Conservation (phyloP, 2,797 vertebrate species). For the Anguilla pacifica region DNA sequence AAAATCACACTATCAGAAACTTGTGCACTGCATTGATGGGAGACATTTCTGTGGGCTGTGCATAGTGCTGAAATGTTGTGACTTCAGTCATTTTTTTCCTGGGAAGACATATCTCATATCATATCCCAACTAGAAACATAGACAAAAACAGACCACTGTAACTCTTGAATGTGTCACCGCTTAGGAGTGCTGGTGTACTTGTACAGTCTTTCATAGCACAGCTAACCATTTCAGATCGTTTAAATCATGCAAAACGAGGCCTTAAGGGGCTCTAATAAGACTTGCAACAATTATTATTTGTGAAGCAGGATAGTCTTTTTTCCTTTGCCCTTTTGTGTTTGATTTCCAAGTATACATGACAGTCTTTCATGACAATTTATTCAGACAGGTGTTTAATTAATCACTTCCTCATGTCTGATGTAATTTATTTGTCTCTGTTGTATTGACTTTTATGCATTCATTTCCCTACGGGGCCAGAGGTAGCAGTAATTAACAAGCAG, state of each 20-base stretch:
- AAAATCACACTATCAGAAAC: too few species aligned
- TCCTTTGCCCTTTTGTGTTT: slow-evolving; percentile 35
- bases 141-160: background rate
- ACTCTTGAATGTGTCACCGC: background rate
- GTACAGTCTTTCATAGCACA: background rate
- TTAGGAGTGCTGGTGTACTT: background rate
- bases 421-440: slow-evolving; percentile 50
- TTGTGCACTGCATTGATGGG: background rate
- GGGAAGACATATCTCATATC: background rate
- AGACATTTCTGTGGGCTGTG: background rate
- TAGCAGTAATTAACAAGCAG: background rate
- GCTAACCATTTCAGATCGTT: background rate
- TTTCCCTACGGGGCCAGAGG: slow-evolving; percentile 31
- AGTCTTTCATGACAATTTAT: slow-evolving; percentile 47
- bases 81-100: background rate
- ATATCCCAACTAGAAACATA: background rate
- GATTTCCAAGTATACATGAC: slow-evolving; percentile 44
- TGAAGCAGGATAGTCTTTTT: background rate
- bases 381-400: slow-evolving; percentile 59
- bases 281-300: background rate
- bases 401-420: slow-evolving; percentile 34
- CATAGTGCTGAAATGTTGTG: background rate
- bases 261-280: background rate
- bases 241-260: background rate
- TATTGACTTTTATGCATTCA: slow-evolving; percentile 28